These are phyloP conservation scores for Leptopilina clavipes DNA, from an alignment of 1,140 invertebrate genomes.

Conservation along the genomic window DNA sequence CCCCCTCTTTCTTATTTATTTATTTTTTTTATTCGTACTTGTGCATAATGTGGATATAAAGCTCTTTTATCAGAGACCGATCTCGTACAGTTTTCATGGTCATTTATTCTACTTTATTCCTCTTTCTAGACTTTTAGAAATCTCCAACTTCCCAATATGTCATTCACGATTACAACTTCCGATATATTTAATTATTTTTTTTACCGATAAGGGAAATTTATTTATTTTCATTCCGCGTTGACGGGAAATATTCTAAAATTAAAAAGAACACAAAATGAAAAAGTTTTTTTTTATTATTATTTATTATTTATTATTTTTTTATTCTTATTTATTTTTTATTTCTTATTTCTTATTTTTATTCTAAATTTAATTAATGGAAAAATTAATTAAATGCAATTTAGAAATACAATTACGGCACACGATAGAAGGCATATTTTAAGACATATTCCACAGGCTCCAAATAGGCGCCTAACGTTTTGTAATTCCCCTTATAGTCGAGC, in stretches of 20 bases:
- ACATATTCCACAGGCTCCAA: neutral
- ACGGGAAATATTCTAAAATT: too few relatives aligned
- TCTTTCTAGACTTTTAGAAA: neutral
- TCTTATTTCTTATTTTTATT: too few relatives aligned
- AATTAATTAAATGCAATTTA: too few relatives aligned
- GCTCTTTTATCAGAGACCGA: conserved; percentile 26
- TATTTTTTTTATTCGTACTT: conserved; percentile 12
- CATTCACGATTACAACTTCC: neutral
- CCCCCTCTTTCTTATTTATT: neutral
- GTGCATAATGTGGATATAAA: conserved; percentile 28
- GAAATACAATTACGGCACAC: neutral
- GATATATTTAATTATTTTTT: neutral
- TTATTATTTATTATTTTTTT: too few relatives aligned
- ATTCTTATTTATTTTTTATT: too few relatives aligned
- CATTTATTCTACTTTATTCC: conserved; percentile 23
- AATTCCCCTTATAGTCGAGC: neutral
- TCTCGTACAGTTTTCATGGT: conserved; percentile 17
- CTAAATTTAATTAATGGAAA: too few relatives aligned
- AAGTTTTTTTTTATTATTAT: too few relatives aligned
- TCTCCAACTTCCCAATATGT: too few relatives aligned
- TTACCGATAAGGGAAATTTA: neutral
- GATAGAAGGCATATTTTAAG: conserved; percentile 15
- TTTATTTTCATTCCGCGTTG: too few relatives aligned
- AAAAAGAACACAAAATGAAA: too few relatives aligned
- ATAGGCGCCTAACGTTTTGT: neutral